These are phyloP conservation scores for Rhagium mordax DNA, from an alignment of 2,888 invertebrate genomes.

Conservation along the genomic window DNA sequence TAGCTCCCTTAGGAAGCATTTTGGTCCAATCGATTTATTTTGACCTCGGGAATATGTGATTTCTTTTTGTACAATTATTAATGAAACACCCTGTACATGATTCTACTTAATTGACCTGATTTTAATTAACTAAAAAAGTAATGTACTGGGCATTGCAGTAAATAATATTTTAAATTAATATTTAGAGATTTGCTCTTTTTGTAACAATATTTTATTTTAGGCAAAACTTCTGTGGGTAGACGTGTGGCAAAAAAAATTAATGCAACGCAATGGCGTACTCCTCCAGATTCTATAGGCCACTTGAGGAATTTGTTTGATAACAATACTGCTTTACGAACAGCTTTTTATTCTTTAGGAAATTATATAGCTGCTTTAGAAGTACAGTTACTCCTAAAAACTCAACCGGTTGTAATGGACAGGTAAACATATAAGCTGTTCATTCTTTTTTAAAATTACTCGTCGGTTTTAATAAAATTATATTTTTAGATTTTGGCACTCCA, in stretches of 20 bases:
- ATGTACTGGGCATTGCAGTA: no score
- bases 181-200: no score
- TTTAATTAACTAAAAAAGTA: no score
- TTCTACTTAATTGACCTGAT: no score
- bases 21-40: no score
- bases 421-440: slow-evolving; percentile 44
- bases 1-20: no score
- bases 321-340: slow-evolving; percentile 61
- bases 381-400: slow-evolving; percentile 54
- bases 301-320: slow-evolving; percentile 65
- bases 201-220: slow-evolving; percentile 59
- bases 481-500: slow-evolving; percentile 70
- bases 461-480: neutral
- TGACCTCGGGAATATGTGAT: no score
- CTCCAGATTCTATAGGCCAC: slow-evolving; percentile 65
- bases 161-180: no score
- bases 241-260: slow-evolving; percentile 63
- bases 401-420: slow-evolving; percentile 71
- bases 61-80: no score
- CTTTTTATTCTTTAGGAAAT: slow-evolving; percentile 70
- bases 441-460: neutral
- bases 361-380: slow-evolving; percentile 70
- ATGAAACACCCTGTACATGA: no score
- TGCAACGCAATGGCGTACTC: slow-evolving; percentile 64
- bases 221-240: slow-evolving; percentile 68